phyloP scores from a whole-genome alignment of 1,140 invertebrate species.

The Marisa cornuarietis region DNA sequence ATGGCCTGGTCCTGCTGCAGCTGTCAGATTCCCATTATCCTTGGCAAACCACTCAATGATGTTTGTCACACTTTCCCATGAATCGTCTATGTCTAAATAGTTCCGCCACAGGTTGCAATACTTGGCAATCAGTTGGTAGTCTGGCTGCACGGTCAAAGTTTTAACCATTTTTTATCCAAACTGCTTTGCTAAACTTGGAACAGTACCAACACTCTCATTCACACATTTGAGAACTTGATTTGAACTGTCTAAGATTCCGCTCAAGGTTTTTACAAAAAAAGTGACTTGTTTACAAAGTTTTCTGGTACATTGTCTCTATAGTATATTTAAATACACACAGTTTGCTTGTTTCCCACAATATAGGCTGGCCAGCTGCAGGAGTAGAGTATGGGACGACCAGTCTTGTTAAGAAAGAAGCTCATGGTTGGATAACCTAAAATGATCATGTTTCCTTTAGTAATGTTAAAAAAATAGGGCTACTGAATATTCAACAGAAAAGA shows the following conservation, averaged over 20 bases:
- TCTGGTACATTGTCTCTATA: no score
- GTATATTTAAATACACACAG: not conserved
- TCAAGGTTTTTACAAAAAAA: no score
- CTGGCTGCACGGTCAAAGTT: constrained; percentile 31
- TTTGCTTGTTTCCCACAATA: constrained; percentile 8
- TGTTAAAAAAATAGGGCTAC: no score
- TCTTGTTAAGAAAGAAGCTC: constrained; percentile 84
- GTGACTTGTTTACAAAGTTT: no score
- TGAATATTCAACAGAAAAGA: no score
- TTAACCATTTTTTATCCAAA: no score
- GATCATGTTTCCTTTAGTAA: no score
- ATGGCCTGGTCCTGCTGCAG: constrained; percentile 93
- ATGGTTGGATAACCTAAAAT: constrained; percentile 86
- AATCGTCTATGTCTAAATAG: constrained; percentile 94
- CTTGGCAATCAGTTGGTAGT: constrained; percentile 63
- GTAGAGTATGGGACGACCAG: constrained; percentile 85
- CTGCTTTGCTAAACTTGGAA: no score
- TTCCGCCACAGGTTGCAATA: constrained; percentile 97
- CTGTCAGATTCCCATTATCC: constrained; percentile 89
- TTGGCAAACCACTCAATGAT: constrained; percentile 96
- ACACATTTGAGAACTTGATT: no score
- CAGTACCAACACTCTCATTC: no score
- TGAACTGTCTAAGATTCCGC: no score
- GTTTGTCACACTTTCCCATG: constrained; percentile 88
- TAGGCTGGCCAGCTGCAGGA: constrained; percentile 53